phyloP scores from a whole-genome alignment of 1,140 invertebrate genomes.

The Dysdera silvatica region DNA sequence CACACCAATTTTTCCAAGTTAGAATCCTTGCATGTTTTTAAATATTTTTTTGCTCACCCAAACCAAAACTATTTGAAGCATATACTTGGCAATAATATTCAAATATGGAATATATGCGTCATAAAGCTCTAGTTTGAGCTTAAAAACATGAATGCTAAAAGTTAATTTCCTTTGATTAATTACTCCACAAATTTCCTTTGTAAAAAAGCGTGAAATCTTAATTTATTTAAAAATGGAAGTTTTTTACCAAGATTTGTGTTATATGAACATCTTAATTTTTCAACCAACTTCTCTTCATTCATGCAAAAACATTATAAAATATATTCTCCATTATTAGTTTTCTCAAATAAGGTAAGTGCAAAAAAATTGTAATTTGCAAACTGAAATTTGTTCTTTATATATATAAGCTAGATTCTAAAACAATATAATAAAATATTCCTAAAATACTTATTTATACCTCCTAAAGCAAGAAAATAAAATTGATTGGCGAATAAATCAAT shows the following conservation, averaged over 20 bases:
- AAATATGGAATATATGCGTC: too few species aligned
- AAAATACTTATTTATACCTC: background rate
- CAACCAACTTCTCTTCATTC: conserved; percentile 20
- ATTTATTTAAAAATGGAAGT: background rate
- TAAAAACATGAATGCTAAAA: background rate
- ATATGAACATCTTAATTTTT: too few species aligned
- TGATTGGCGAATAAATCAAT: background rate
- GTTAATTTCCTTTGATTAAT: background rate
- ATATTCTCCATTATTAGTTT: conserved; percentile 11
- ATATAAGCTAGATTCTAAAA: conserved; percentile 16
- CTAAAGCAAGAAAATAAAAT: background rate
- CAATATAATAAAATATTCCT: background rate
- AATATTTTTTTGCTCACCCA: background rate
- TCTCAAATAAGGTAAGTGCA: conserved; percentile 19
- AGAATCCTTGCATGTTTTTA: background rate
- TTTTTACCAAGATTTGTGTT: background rate
- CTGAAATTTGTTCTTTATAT: conserved; percentile 19
- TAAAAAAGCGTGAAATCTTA: background rate
- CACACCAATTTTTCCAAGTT: conserved; percentile 4
- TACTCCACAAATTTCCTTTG: background rate
- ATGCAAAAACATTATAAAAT: conserved; percentile 8
- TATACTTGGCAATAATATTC: too few species aligned
- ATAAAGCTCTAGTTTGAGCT: background rate
- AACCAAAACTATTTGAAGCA: background rate
- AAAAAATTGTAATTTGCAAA: conserved; percentile 17